Evolutionary conservation across 1,140 invertebrate genomes (phyloP), one percentile per base, ranked within the genome.

Genomic region (Homarus americanus): DNA sequence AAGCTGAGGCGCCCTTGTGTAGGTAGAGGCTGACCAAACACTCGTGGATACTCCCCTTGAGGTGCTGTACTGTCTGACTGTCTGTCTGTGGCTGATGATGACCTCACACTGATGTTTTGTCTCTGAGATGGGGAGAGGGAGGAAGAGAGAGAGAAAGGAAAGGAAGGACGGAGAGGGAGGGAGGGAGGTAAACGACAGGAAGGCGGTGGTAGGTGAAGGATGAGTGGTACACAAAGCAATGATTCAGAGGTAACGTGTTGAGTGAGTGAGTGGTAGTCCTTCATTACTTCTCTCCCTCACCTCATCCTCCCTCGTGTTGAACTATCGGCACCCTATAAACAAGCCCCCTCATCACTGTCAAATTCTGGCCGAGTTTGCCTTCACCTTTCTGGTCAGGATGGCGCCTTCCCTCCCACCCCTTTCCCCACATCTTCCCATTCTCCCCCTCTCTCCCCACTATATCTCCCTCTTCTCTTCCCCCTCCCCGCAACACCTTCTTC

Each of bases 111-210:
- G n/a, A n/a, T n/a, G n/a, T n/a, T n/a, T n/a, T n/a, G n/a, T n/a
- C n/a, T n/a, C n/a, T n/a, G n/a, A n/a, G 36, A 53, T 36, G 53
- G 28, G 10, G 79, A 32, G 79, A 63, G 12, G 53, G 76, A 44
- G 34, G 24, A 9, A 82, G 75, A 34, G 78, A 80, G 38, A 53
- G 79, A 80, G 78, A 44, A 32, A 78, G 75, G 24, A 24, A 40
- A 32, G 36, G 75, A 40, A 24, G 24, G 75, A 78, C 3, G 24
- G 66, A 40, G 75, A 78, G 75, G 9, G 38, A 40, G 72, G 15
- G 44, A 44, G 20, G 38, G n/a, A 40, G 75, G 38, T 2, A 78
- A 9, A 41, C 32, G n/a, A n/a, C n/a, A n/a, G 9, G 53, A 44
- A 34, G 75, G 24, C 66, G 32, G 66, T 49, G 44, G 32, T 24